phyloP scores from a whole-genome alignment of 2,888 invertebrate genomes.

The Cryptus armator region DNA sequence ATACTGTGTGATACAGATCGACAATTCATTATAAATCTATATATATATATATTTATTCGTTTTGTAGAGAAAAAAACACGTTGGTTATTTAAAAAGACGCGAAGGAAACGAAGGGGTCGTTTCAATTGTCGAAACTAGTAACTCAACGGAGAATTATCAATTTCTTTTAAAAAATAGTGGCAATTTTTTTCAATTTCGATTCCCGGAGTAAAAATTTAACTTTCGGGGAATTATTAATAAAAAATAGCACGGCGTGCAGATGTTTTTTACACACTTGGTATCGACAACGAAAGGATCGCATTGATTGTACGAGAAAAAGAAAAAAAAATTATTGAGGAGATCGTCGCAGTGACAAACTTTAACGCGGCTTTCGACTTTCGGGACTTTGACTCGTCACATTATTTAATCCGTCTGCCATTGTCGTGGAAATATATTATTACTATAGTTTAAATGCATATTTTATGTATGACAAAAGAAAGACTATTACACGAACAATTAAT shows the following conservation, averaged over 20 bases:
- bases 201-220: too few species aligned
- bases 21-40: slow-evolving; percentile 21
- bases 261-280: too few species aligned
- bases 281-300: too few species aligned
- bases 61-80: neutral
- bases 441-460: neutral
- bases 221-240: too few species aligned
- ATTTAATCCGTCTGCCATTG: slow-evolving; percentile 5
- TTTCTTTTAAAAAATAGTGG: too few species aligned
- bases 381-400: neutral
- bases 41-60: slow-evolving; percentile 58
- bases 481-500: neutral
- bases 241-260: too few species aligned
- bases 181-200: too few species aligned
- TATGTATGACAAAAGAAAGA: neutral
- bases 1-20: neutral
- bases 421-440: neutral
- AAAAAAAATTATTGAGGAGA: neutral
- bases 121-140: too few species aligned
- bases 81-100: too few species aligned
- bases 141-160: too few species aligned
- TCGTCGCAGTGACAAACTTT: neutral
- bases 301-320: neutral
- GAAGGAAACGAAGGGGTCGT: too few species aligned
- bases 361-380: neutral